Percentiles rank a stretch among this genome's conserved stretches.
Evolutionary conservation across 2,888 invertebrate genomes (phyloP).

Genomic region (Macaria liturata): DNA sequence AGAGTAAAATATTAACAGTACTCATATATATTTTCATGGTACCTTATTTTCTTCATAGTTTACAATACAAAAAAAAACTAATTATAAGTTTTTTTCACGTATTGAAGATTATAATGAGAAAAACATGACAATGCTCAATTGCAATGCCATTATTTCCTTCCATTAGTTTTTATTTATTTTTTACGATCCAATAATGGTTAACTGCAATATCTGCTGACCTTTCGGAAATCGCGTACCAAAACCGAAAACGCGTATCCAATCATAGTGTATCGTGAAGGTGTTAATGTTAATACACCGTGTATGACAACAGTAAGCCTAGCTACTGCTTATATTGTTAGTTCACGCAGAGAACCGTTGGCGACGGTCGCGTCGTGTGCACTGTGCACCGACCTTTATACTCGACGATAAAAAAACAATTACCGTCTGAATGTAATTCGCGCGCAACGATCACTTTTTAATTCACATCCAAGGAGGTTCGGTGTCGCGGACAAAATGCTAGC

Average conservation of each 20-base stretch:
- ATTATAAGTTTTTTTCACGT: too few relatives aligned
- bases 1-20: too few relatives aligned
- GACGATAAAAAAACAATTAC: conserved; percentile 20
- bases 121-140: too few relatives aligned
- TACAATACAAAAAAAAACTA: too few relatives aligned
- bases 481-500: conserved; percentile 3
- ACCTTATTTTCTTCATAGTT: too few relatives aligned
- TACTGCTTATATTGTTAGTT: conserved; percentile 41
- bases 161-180: too few relatives aligned
- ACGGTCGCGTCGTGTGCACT: conserved; percentile 41
- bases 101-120: too few relatives aligned
- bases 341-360: conserved; percentile 50
- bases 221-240: conserved; percentile 18
- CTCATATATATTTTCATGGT: too few relatives aligned
- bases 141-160: too few relatives aligned
- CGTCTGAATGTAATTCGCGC: conserved; percentile 12
- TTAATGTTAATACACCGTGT: conserved; percentile 30
- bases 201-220: background rate
- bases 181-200: too few relatives aligned
- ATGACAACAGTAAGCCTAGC: conserved; percentile 31
- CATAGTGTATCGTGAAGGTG: conserved; percentile 23
- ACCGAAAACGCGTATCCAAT: conserved; percentile 22
- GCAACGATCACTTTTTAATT: conserved; percentile 22
- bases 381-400: conserved; percentile 43
- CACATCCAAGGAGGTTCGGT: conserved; percentile 14